phyloP scores from a whole-genome alignment of 30 jellyfish, hydroid and myxozoan genomes.

The Catostylus mosaicus region DNA sequence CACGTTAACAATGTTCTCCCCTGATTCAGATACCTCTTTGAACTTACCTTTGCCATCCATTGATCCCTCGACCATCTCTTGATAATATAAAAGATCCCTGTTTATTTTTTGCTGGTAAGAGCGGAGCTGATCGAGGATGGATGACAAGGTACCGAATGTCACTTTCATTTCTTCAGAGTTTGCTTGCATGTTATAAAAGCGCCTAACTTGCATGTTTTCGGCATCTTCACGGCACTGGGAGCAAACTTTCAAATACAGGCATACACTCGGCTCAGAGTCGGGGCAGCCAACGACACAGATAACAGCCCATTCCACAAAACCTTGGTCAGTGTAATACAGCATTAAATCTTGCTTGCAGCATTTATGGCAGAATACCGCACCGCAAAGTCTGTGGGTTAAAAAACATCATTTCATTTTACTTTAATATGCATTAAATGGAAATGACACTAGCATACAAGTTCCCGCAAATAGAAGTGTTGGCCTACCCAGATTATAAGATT shows the following conservation, averaged over 20 bases:
- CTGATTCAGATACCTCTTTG: conserved; percentile 55
- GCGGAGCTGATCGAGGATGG: conserved; percentile 31
- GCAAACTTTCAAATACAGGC: conserved; percentile 77
- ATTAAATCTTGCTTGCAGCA: conserved; percentile 77
- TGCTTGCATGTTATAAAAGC: conserved; percentile 4
- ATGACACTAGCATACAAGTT: no score
- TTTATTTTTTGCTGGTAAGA: conserved; percentile 44
- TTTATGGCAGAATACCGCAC: conserved; percentile 79
- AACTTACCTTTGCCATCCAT: conserved; percentile 44
- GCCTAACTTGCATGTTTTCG: conserved; percentile 79
- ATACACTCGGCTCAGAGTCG: conserved; percentile 83
- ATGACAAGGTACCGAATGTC: neutral
- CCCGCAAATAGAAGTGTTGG: no score
- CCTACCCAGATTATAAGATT: no score
- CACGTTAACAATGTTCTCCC: conserved; percentile 45
- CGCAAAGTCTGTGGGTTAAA: conserved; percentile 69
- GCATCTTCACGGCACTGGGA: conserved; percentile 78
- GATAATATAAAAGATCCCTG: conserved; percentile 65
- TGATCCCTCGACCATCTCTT: conserved; percentile 80
- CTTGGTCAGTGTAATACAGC: conserved; percentile 66
- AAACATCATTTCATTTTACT: no score
- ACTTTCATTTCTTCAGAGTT: conserved; percentile 6
- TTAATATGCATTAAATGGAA: no score
- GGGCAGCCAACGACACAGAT: conserved; percentile 96
- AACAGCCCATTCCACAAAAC: conserved; percentile 57